Percentiles rank a stretch among this genome's conserved stretches.
Evolutionary conservation across 2,113 vertebrate genomes (phyloP).

Genomic region (Sphaerodactylus townsendi): DNA sequence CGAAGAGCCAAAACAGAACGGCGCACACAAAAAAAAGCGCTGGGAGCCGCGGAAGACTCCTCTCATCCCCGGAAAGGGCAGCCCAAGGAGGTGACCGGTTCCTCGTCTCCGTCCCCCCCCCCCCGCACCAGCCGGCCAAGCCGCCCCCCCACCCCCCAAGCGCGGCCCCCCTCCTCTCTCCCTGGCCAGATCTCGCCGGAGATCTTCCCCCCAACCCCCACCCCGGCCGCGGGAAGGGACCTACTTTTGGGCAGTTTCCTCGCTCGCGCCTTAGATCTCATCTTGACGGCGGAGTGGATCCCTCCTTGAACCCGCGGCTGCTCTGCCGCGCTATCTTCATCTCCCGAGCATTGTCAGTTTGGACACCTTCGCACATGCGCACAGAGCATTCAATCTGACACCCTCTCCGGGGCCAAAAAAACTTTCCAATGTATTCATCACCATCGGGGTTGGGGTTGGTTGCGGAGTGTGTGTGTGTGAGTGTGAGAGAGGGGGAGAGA

Average conservation of each 20-base stretch:
- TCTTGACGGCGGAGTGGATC: constrained; percentile 94
- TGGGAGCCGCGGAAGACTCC: background rate
- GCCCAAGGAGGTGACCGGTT: background rate
- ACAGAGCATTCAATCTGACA: constrained; percentile 99
- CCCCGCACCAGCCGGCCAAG: constrained; percentile 50
- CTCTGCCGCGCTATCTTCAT: constrained; percentile 98
- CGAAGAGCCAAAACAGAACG: background rate
- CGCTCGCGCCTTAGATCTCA: constrained; percentile 99
- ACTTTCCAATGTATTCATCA: constrained; percentile 99
- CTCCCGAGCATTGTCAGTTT: constrained; percentile 99
- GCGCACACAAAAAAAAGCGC: background rate
- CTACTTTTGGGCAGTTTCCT: constrained; percentile 99
- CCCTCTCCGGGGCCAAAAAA: constrained; percentile 98
- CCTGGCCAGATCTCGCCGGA: constrained; percentile 47
- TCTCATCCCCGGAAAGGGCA: background rate
- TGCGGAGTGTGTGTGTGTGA: background rate
- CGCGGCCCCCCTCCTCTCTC: constrained; percentile 52
- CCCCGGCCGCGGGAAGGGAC: constrained; percentile 72
- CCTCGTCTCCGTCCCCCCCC: constrained; percentile 8
- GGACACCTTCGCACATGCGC: constrained; percentile 99
- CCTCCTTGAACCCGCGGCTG: constrained; percentile 98
- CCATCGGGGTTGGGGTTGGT: constrained; percentile 71
- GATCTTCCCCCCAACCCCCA: constrained; percentile 59
- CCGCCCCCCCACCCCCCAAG: constrained; percentile 34
- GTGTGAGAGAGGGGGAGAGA: background rate